Conservation (phyloP, 1,140 invertebrate genomes). For the Cephus cinctus region DNA sequence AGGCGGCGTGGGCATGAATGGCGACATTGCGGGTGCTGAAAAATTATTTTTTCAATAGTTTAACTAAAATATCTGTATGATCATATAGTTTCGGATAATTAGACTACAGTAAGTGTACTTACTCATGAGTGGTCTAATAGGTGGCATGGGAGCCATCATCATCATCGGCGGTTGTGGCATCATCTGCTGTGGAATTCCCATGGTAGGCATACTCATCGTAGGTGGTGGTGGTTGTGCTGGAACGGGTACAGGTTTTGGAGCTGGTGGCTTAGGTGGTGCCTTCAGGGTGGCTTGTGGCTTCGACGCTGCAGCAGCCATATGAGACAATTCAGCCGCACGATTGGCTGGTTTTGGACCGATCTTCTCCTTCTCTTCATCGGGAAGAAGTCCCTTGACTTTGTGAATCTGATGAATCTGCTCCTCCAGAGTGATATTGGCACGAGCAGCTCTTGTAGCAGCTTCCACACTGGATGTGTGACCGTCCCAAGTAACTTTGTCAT, state of each 20-base stretch:
- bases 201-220: slow-evolving; percentile 52
- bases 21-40: slow-evolving; percentile 56
- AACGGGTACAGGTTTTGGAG: slow-evolving; percentile 44
- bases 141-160: slow-evolving; percentile 67
- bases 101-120: slow-evolving; percentile 30
- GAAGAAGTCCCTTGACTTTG: slow-evolving; percentile 89
- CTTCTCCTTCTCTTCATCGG: slow-evolving; percentile 92
- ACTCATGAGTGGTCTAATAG: slow-evolving; percentile 66
- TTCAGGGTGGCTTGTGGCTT: slow-evolving; percentile 56
- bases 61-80: slow-evolving; percentile 7
- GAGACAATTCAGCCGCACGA: slow-evolving; percentile 43
- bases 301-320: slow-evolving; percentile 50
- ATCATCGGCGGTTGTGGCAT: slow-evolving; percentile 63
- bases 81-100: slow-evolving; percentile 18
- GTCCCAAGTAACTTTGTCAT: slow-evolving; percentile 96
- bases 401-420: slow-evolving; percentile 98
- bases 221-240: slow-evolving; percentile 48
- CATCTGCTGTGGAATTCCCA: slow-evolving; percentile 60
- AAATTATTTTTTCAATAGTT: slow-evolving; percentile 12
- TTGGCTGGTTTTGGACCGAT: slow-evolving; percentile 79
- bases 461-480: slow-evolving; percentile 96
- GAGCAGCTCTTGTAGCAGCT: slow-evolving; percentile 84
- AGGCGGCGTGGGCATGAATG: slow-evolving; percentile 53
- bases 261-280: slow-evolving; percentile 49
- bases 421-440: slow-evolving; percentile 94